Evolutionary conservation across 2,113 vertebrate species (phyloP).

Genomic region (Craseonycteris thonglongyai): DNA sequence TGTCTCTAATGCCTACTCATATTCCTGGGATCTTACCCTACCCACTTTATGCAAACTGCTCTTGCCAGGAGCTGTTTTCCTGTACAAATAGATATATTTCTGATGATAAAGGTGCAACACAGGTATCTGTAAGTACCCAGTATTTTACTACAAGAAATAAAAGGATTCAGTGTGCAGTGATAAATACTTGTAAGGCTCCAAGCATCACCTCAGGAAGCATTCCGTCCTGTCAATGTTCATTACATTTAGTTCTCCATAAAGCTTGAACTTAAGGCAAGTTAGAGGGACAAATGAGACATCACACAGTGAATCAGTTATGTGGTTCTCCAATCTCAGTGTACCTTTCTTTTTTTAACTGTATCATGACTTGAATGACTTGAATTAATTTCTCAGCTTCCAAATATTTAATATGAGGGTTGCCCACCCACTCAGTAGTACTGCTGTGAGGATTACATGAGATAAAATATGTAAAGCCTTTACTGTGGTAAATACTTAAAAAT

Average conservation of each 20-base stretch:
- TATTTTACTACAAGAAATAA: neutral
- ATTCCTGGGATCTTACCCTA: neutral
- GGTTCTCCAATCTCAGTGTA: neutral
- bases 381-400: constrained; percentile 26
- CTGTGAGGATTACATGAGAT: neutral
- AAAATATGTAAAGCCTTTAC: neutral
- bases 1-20: neutral
- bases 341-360: neutral
- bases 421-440: neutral
- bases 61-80: neutral
- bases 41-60: accelerated
- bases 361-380: neutral
- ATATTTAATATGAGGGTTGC: neutral
- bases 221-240: neutral
- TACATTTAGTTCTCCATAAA: neutral
- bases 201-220: neutral
- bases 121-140: neutral
- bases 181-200: neutral
- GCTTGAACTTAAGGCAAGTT: neutral
- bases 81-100: neutral
- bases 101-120: neutral
- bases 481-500: neutral
- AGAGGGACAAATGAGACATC: neutral
- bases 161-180: neutral
- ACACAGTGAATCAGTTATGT: neutral